A percentile compares a stretch with the other conserved stretches of the same genome.
Conservation (phyloP, 2,888 invertebrate species). For the Nysson spinosus region DNA sequence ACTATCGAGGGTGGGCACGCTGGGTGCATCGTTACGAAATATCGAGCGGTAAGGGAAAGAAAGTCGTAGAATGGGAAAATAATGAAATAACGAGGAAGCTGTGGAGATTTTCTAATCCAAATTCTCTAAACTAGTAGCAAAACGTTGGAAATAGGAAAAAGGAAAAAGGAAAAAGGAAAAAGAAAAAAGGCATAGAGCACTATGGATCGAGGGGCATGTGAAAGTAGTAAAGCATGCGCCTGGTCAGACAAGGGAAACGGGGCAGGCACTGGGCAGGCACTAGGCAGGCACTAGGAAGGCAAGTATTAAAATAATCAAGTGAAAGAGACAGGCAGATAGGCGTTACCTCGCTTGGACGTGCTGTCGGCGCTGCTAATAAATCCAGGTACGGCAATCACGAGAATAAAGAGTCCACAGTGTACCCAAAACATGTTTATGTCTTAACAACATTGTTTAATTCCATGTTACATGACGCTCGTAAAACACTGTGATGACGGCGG, state of each 20-base stretch:
- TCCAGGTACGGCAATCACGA: conserved; percentile 76
- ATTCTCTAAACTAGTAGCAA: too few relatives aligned
- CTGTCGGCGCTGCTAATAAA: conserved; percentile 75
- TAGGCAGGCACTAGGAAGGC: neutral
- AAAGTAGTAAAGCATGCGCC: conserved; percentile 4
- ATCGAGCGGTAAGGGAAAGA: too few relatives aligned
- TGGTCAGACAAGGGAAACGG: conserved; percentile 16
- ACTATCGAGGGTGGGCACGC: too few relatives aligned
- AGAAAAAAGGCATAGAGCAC: neutral
- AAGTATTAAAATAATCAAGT: too few relatives aligned
- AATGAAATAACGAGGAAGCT: too few relatives aligned
- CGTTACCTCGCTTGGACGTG: conserved; percentile 75
- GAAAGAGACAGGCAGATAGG: conserved; percentile 38
- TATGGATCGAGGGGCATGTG: neutral
- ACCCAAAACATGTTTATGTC: conserved; percentile 77
- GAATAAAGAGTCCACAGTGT: conserved; percentile 77
- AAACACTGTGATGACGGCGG: conserved; percentile 67
- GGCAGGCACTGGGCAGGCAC: neutral
- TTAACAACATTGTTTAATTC: conserved; percentile 77
- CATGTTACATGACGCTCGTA: conserved; percentile 75
- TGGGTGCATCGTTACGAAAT: too few relatives aligned
- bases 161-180: too few relatives aligned
- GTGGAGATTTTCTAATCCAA: too few relatives aligned
- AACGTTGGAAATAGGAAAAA: too few relatives aligned
- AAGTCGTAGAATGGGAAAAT: too few relatives aligned